phyloP scores from a whole-genome alignment of 2,888 invertebrate species.

The Ennomos quercinarius region DNA sequence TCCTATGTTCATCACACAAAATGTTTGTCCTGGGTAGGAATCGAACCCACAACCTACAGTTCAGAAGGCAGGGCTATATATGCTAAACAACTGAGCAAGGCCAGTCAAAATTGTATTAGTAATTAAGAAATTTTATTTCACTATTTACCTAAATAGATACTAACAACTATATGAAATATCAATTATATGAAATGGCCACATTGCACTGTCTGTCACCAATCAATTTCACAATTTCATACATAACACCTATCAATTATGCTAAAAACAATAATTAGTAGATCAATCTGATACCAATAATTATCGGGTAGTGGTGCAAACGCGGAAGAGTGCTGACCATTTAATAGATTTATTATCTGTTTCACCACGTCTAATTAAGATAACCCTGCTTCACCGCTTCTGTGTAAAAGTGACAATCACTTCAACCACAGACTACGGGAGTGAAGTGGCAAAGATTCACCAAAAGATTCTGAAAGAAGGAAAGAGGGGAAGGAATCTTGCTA shows the following conservation, averaged over 20 bases:
- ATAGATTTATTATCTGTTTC: background rate
- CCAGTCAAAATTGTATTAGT: too few relatives aligned
- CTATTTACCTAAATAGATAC: too few relatives aligned
- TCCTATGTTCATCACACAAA: too few relatives aligned
- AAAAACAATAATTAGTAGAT: constrained; percentile 45
- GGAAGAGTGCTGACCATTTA: constrained; percentile 9
- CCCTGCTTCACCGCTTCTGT: background rate
- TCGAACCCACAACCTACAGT: too few relatives aligned
- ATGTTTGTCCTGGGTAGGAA: too few relatives aligned
- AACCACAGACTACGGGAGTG: too few relatives aligned
- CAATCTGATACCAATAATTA: constrained; percentile 31
- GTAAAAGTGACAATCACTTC: background rate
- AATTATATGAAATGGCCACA: constrained; percentile 11
- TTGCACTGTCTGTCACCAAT: constrained; percentile 23
- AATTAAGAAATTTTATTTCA: too few relatives aligned
- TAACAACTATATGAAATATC: background rate
- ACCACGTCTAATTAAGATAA: background rate
- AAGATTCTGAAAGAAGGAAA: too few relatives aligned
- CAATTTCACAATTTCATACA: constrained; percentile 32
- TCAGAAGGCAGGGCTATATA: too few relatives aligned
- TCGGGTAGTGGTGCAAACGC: constrained; percentile 3
- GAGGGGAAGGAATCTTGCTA: too few relatives aligned
- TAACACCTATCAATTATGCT: constrained; percentile 25
- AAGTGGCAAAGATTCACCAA: too few relatives aligned
- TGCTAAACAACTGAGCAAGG: too few relatives aligned